phyloP scores from a whole-genome alignment of 1,140 invertebrate genomes.

The Drosophila melanica region DNA sequence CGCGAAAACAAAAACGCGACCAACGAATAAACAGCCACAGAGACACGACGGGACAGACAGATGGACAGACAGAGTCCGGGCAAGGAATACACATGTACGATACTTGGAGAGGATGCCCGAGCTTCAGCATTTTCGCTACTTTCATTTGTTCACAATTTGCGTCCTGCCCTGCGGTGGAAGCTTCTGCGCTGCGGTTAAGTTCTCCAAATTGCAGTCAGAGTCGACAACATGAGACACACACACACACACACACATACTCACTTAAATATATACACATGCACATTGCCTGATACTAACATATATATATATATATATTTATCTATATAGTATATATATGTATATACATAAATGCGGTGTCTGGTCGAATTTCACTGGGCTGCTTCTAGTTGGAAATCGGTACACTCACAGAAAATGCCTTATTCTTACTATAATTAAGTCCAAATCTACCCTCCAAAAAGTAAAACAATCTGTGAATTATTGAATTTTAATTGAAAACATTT shows the following conservation, averaged over 20 bases:
- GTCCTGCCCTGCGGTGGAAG: constrained; percentile 72
- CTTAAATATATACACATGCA: constrained; percentile 8
- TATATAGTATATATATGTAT: constrained; percentile 18
- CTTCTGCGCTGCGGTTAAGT: constrained; percentile 70
- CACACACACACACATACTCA: constrained; percentile 40
- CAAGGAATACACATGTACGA: constrained; percentile 53
- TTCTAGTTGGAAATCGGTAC: not conserved
- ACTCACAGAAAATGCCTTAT: no score
- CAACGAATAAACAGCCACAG: constrained; percentile 5
- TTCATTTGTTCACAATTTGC: constrained; percentile 80
- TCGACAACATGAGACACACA: constrained; percentile 53
- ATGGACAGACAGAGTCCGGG: constrained; percentile 7
- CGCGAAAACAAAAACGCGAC: constrained; percentile 28
- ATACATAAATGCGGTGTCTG: constrained; percentile 24
- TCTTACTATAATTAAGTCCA: no score
- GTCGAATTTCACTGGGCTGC: constrained; percentile 11
- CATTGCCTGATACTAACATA: constrained; percentile 1
- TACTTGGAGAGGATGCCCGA: constrained; percentile 1
- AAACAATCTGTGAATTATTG: no score
- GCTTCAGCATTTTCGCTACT: constrained; percentile 75
- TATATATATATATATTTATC: constrained; percentile 20
- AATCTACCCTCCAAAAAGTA: no score
- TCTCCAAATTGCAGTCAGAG: constrained; percentile 79
- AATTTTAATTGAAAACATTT: no score
- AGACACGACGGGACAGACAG: constrained; percentile 10